Evolutionary conservation across 2,797 vertebrate species (phyloP).

Genomic region (Bufotes viridis): DNA sequence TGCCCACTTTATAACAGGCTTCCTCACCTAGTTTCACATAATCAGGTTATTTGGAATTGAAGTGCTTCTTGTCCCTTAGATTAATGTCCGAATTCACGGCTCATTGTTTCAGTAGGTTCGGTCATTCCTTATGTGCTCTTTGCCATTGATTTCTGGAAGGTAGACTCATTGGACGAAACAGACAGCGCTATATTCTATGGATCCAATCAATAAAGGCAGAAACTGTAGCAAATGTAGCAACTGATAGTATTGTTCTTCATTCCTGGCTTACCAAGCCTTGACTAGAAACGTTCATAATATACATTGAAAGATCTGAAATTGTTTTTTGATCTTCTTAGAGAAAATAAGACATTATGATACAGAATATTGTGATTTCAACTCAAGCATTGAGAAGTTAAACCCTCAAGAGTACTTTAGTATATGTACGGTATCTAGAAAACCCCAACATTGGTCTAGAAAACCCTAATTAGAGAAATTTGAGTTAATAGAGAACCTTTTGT

Average conservation of each 20-base stretch:
- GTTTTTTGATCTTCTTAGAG: not conserved
- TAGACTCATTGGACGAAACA: slow-evolving; percentile 17
- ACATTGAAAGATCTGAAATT: not conserved
- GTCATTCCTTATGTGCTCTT: slow-evolving; percentile 22
- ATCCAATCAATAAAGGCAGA: slow-evolving; percentile 20
- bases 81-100: slow-evolving; percentile 31
- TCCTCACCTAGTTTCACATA: slow-evolving; percentile 18
- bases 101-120: slow-evolving; percentile 29
- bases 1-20: slow-evolving; percentile 5
- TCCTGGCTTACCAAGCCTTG: not conserved
- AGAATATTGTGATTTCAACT: not conserved
- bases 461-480: not conserved
- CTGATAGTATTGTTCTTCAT: slow-evolving; percentile 1
- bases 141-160: slow-evolving; percentile 38
- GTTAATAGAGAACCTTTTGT: not conserved
- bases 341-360: not conserved
- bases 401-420: too few species aligned
- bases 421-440: too few species aligned
- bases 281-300: not conserved
- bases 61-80: slow-evolving; percentile 24
- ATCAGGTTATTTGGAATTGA: slow-evolving; percentile 46
- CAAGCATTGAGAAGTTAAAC: not conserved
- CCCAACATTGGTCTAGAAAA: not conserved
- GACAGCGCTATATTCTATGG: slow-evolving; percentile 15
- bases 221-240: not conserved